phyloP scores from a whole-genome alignment of 2,888 invertebrate species.

The Tetramorium bicarinatum region DNA sequence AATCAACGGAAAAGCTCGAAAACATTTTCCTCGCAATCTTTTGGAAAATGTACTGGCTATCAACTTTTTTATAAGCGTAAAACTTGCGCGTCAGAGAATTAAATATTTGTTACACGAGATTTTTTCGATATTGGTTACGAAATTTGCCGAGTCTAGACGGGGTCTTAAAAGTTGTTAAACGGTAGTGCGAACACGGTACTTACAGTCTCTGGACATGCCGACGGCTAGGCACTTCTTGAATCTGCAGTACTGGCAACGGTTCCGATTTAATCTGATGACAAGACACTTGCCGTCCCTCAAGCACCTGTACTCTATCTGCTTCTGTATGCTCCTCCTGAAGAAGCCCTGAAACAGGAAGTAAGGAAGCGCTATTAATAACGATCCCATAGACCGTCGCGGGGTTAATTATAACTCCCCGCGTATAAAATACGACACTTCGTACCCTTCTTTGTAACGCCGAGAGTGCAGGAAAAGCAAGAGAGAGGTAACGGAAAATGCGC shows the following conservation, averaged over 20 bases:
- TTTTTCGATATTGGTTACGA: neutral
- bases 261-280: conserved; percentile 96
- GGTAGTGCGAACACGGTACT: conserved; percentile 87
- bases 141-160: neutral
- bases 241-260: conserved; percentile 98
- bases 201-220: conserved; percentile 98
- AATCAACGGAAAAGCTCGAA: neutral
- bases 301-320: conserved; percentile 98
- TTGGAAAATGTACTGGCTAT: neutral
- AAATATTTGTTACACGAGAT: neutral
- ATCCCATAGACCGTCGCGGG: conserved; percentile 39
- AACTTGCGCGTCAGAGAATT: neutral
- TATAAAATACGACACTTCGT: conserved; percentile 47
- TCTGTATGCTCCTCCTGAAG: conserved; percentile 98
- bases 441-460: conserved; percentile 38
- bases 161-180: neutral
- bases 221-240: conserved; percentile 98
- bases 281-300: conserved; percentile 97
- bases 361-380: conserved; percentile 51
- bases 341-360: conserved; percentile 91
- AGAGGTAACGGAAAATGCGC: conserved; percentile 33
- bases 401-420: conserved; percentile 43
- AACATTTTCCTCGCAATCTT: neutral
- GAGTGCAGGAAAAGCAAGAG: conserved; percentile 34
- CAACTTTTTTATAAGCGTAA: neutral